Percentiles rank a stretch among this genome's conserved stretches.
These are phyloP conservation scores for Apodemia mormo DNA, from an alignment of 2,888 invertebrate genomes.

Conservation along the genomic window DNA sequence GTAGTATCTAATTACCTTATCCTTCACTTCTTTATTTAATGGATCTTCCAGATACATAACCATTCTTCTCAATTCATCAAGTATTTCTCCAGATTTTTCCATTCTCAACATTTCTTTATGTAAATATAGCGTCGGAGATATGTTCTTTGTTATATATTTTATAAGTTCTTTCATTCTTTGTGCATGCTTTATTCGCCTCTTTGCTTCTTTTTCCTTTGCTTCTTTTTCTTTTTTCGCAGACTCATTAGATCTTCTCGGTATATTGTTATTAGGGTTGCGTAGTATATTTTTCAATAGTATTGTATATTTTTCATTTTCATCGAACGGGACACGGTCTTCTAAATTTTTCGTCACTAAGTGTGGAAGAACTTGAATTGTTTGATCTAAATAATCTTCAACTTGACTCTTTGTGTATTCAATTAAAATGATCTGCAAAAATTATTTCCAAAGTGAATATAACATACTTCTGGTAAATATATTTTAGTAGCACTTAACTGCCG, in stretches of 20 bases:
- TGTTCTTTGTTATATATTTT: slow-evolving; percentile 40
- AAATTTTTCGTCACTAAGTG: neutral
- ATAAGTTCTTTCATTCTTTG: slow-evolving; percentile 41
- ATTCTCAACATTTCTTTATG: slow-evolving; percentile 51
- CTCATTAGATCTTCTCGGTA: neutral
- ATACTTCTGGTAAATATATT: too few relatives aligned
- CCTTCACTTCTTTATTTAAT: slow-evolving; percentile 31
- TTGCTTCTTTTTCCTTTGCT: neutral
- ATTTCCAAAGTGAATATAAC: too few relatives aligned
- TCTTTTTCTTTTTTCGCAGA: neutral
- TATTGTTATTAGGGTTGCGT: neutral
- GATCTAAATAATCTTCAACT: neutral
- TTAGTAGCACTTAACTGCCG: too few relatives aligned
- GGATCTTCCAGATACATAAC: slow-evolving; percentile 43
- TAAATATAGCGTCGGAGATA: slow-evolving; percentile 45
- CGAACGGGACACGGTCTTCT: neutral
- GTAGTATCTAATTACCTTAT: slow-evolving; percentile 40
- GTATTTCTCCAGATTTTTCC: slow-evolving; percentile 33
- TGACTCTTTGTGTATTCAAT: neutral
- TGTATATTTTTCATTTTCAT: neutral
- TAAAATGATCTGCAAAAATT: neutral
- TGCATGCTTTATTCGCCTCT: slow-evolving; percentile 33
- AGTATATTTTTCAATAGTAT: neutral
- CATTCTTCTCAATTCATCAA: slow-evolving; percentile 48
- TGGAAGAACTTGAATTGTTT: neutral